phyloP scores from a whole-genome alignment of 2,797 vertebrate species.

The Melanotaenia nigrans region DNA sequence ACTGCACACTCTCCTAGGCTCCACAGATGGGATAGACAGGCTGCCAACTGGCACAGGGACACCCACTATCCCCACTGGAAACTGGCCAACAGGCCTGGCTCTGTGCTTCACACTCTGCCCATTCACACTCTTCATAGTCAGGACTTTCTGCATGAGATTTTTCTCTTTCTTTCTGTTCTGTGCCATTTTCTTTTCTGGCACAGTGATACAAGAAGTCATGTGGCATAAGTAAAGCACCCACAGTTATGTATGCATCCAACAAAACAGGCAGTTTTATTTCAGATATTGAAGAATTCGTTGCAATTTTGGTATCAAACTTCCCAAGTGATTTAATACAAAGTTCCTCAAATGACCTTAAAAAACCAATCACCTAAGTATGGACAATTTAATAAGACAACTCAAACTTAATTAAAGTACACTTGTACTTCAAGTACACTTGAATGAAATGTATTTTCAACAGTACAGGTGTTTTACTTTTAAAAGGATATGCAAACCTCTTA shows the following conservation, averaged over 20 bases:
- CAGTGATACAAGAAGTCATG: background rate
- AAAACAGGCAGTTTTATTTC: background rate
- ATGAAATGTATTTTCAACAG: background rate
- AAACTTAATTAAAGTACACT: too few relatives aligned
- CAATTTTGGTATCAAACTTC: background rate
- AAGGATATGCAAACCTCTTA: too few relatives aligned
- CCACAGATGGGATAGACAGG: constrained; percentile 84
- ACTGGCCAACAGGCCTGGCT: constrained; percentile 73
- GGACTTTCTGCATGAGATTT: constrained; percentile 18
- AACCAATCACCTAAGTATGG: background rate
- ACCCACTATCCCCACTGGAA: constrained; percentile 81
- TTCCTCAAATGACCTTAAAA: too few relatives aligned
- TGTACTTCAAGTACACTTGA: background rate
- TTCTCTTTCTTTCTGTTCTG: constrained; percentile 8
- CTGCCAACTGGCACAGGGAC: constrained; percentile 86
- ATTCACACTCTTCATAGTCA: constrained; percentile 66
- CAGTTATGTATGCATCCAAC: background rate
- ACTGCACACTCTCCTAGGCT: constrained; percentile 81
- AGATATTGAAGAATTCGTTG: background rate
- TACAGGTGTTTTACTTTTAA: background rate
- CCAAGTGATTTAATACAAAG: too few relatives aligned
- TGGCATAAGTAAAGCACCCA: background rate
- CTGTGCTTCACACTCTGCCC: constrained; percentile 63
- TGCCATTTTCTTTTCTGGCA: background rate
- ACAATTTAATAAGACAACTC: background rate